phyloP scores from a whole-genome alignment of 1,140 invertebrate genomes.

The Manduca sexta region DNA sequence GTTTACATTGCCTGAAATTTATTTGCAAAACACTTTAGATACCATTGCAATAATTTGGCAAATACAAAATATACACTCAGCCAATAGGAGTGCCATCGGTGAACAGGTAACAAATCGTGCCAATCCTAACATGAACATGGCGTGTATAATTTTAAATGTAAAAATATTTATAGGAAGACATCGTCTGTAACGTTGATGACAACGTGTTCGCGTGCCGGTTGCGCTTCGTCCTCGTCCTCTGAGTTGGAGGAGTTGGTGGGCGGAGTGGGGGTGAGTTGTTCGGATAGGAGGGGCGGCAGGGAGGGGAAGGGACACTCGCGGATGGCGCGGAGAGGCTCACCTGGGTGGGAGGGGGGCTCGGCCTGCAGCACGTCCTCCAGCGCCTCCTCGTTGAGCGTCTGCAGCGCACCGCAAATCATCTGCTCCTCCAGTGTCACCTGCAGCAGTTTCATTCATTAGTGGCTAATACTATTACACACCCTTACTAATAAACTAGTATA shows the following conservation, averaged over 20 bases:
- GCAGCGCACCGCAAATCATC: constrained; percentile 93
- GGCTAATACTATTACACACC: no score
- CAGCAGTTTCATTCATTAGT: no score
- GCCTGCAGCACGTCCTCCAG: constrained; percentile 86
- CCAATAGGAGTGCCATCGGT: no score
- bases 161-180: constrained; percentile 32
- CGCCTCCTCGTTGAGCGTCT: constrained; percentile 93
- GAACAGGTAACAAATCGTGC: no score
- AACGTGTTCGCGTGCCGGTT: constrained; percentile 29
- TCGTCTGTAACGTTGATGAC: constrained; percentile 47
- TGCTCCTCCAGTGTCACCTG: constrained; percentile 94
- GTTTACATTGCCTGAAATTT: no score
- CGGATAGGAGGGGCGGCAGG: constrained; percentile 5
- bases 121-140: no score
- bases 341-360: constrained; percentile 66
- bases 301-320: constrained; percentile 29
- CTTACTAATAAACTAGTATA: no score
- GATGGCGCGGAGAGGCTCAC: constrained; percentile 61
- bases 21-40: no score
- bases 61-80: no score
- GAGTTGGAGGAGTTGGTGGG: no score
- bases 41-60: no score
- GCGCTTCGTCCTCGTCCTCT: constrained; percentile 18
- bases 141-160: no score
- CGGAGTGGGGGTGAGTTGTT: constrained; percentile 6